Conservation (phyloP, 2,113 vertebrate genomes). For the Sinocyclocheilus maitianheensis region DNA sequence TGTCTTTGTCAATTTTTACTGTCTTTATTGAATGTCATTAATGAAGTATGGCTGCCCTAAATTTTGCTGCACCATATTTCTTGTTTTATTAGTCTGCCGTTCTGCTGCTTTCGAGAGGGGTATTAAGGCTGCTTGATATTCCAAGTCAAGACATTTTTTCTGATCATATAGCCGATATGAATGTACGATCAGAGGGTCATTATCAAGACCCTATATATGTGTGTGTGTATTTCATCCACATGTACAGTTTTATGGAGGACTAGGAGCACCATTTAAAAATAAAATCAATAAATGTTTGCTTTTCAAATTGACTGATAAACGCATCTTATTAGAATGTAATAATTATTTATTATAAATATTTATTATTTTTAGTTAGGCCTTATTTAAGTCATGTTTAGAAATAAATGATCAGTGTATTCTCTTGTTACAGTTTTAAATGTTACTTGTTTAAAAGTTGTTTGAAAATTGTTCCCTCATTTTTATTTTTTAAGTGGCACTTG, state of each 20-base stretch:
- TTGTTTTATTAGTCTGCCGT: conserved; percentile 37
- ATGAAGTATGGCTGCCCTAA: conserved; percentile 43
- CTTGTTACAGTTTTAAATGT: not conserved
- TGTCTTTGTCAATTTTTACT: conserved; percentile 40
- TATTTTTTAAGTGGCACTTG: not conserved
- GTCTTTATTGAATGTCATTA: conserved; percentile 41
- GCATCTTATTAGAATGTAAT: not conserved
- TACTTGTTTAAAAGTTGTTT: not conserved
- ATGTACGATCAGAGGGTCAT: conserved; percentile 7
- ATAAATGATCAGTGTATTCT: not conserved
- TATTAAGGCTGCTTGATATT: conserved; percentile 45
- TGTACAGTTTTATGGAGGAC: not conserved
- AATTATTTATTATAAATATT: too few relatives aligned
- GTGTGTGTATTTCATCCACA: not conserved
- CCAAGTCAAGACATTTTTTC: conserved; percentile 24
- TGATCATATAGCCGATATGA: conserved; percentile 36
- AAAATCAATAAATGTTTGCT: not conserved
- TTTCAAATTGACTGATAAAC: not conserved
- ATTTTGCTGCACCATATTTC: conserved; percentile 31
- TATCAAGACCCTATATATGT: not conserved
- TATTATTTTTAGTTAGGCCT: not conserved
- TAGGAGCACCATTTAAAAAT: not conserved
- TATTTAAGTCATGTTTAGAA: not conserved
- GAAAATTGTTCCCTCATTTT: not conserved
- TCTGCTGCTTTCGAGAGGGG: not conserved